These are phyloP conservation scores for Clinocottus analis DNA, from an alignment of 2,113 vertebrate species.

Conservation along the genomic window DNA sequence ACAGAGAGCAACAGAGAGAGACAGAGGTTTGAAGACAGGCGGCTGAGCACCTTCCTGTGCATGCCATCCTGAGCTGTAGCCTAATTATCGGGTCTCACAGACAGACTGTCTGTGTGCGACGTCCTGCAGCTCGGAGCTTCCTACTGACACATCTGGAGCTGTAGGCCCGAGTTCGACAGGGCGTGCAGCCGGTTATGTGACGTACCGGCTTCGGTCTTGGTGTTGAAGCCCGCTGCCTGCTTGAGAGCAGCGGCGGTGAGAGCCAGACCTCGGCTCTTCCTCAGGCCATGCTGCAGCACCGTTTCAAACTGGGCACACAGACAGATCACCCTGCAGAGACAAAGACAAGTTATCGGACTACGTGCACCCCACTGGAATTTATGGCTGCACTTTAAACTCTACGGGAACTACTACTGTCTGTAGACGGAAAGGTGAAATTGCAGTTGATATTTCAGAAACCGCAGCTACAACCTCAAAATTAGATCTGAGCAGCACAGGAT, in stretches of 20 bases:
- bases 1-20: neutral
- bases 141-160: neutral
- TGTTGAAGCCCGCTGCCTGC: constrained; percentile 95
- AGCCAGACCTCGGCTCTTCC: constrained; percentile 91
- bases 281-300: constrained; percentile 95
- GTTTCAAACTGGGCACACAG: constrained; percentile 97
- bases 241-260: constrained; percentile 96
- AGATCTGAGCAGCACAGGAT: constrained; percentile 21
- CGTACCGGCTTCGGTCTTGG: constrained; percentile 92
- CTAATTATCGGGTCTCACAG: too few species aligned
- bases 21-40: neutral
- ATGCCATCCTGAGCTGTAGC: neutral
- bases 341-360: neutral
- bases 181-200: neutral
- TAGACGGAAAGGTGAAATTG: neutral
- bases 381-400: neutral
- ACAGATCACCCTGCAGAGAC: constrained; percentile 92
- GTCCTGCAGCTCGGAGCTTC: neutral
- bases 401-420: neutral
- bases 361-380: neutral
- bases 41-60: neutral
- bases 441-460: neutral
- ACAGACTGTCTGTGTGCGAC: too few species aligned
- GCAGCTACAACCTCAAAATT: constrained; percentile 22
- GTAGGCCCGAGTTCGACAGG: neutral